Evolutionary conservation across 2,888 invertebrate species (phyloP).

Genomic region (Ennomos fuscantarius): DNA sequence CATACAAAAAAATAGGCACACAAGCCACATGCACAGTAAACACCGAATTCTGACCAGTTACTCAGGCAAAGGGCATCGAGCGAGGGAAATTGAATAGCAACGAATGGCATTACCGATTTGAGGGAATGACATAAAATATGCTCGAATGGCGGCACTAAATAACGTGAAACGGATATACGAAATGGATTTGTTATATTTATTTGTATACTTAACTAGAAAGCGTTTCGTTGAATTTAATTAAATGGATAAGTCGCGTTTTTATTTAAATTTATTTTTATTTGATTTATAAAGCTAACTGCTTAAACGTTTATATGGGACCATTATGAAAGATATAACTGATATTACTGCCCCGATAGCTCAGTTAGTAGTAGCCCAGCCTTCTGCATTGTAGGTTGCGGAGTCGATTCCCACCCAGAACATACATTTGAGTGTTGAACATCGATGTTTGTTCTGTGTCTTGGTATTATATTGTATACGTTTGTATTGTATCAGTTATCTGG

Average conservation of each 20-base stretch:
- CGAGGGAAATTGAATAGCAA: conserved; percentile 74
- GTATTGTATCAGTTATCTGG: no score
- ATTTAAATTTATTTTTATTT: no score
- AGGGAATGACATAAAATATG: conserved; percentile 67
- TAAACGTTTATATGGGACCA: no score
- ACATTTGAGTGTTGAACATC: no score
- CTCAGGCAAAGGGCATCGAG: conserved; percentile 25
- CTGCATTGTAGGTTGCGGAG: no score
- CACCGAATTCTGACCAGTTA: background rate
- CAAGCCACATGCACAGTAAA: background rate
- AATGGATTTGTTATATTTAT: conserved; percentile 60
- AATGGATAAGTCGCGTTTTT: background rate
- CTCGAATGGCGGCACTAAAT: conserved; percentile 58
- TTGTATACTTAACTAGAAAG: conserved; percentile 41
- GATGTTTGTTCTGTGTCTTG: no score
- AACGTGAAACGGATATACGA: conserved; percentile 52
- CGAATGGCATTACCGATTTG: conserved; percentile 66
- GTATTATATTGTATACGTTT: no score
- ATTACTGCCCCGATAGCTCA: no score
- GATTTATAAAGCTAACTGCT: no score
- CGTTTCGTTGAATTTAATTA: conserved; percentile 9
- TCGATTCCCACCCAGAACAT: no score
- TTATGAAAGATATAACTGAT: no score
- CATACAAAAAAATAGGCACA: background rate
- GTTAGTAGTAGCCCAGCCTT: no score